phyloP scores from a whole-genome alignment of 1,140 invertebrate genomes.

The Acromyrmex heyeri region DNA sequence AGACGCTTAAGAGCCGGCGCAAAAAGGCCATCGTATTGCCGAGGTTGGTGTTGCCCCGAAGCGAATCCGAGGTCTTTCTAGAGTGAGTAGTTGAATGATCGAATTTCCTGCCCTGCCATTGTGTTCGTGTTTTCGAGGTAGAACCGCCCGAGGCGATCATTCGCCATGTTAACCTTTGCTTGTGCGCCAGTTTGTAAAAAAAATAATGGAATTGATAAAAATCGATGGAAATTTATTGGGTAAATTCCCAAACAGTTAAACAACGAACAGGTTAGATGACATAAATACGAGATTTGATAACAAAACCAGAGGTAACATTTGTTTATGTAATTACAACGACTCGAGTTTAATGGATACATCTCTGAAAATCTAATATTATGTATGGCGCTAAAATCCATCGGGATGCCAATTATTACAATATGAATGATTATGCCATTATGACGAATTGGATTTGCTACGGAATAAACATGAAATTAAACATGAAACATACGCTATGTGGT shows the following conservation, averaged over 20 bases:
- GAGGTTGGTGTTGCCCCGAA: slow-evolving; percentile 91
- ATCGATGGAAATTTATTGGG: slow-evolving; percentile 3
- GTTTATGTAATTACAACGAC: slow-evolving; percentile 2
- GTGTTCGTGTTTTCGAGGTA: slow-evolving; percentile 24
- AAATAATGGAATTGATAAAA: neutral
- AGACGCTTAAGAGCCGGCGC: slow-evolving; percentile 88
- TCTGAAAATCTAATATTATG: slow-evolving; percentile 17
- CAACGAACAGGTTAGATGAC: no score
- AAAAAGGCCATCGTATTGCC: slow-evolving; percentile 92
- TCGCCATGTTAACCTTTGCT: neutral
- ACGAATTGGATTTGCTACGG: slow-evolving; percentile 27
- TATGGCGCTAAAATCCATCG: slow-evolving; percentile 1
- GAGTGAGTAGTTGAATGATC: slow-evolving; percentile 87
- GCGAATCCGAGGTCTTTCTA: slow-evolving; percentile 89
- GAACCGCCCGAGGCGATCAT: slow-evolving; percentile 2
- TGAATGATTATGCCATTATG: slow-evolving; percentile 36
- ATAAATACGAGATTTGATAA: neutral
- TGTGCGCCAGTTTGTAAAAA: neutral
- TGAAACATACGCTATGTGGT: neutral
- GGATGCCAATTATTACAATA: neutral
- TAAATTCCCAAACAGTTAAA: neutral
- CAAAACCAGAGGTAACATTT: neutral
- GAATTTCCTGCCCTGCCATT: slow-evolving; percentile 20
- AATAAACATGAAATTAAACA: slow-evolving; percentile 6
- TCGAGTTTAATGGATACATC: neutral